phyloP scores from a whole-genome alignment of 2,888 invertebrate species.

The Idaea straminata region DNA sequence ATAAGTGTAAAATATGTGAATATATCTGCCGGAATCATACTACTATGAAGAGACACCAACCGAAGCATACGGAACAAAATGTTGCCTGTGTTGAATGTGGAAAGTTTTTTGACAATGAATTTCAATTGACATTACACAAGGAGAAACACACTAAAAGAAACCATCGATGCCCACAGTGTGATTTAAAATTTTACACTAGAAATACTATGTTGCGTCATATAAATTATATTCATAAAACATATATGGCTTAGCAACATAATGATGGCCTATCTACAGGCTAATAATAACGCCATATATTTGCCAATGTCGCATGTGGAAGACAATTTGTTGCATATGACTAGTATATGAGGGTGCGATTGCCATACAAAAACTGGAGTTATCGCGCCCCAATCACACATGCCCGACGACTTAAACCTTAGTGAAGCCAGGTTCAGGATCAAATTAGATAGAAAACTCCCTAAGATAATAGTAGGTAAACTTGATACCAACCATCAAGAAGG shows the following conservation, averaged over 20 bases:
- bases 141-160: slow-evolving; percentile 54
- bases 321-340: too few species aligned
- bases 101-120: slow-evolving; percentile 45
- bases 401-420: too few species aligned
- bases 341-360: too few species aligned
- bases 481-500: too few species aligned
- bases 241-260: neutral
- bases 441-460: too few species aligned
- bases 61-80: slow-evolving; percentile 48
- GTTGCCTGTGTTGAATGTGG: slow-evolving; percentile 55
- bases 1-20: slow-evolving; percentile 52
- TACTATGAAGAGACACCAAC: slow-evolving; percentile 44
- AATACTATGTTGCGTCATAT: slow-evolving; percentile 30
- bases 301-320: too few species aligned
- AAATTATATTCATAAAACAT: slow-evolving; percentile 20
- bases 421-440: too few species aligned
- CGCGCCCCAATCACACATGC: too few species aligned
- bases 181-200: slow-evolving; percentile 43
- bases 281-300: too few species aligned
- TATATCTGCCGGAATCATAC: slow-evolving; percentile 39
- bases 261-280: too few species aligned
- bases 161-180: slow-evolving; percentile 50
- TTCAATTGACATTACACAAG: slow-evolving; percentile 49
- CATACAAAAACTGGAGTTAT: too few species aligned
- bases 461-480: too few species aligned